Base-by-base conservation (phyloP, 2,113 vertebrate species). In the Proterorhinus semilunaris region DNA sequence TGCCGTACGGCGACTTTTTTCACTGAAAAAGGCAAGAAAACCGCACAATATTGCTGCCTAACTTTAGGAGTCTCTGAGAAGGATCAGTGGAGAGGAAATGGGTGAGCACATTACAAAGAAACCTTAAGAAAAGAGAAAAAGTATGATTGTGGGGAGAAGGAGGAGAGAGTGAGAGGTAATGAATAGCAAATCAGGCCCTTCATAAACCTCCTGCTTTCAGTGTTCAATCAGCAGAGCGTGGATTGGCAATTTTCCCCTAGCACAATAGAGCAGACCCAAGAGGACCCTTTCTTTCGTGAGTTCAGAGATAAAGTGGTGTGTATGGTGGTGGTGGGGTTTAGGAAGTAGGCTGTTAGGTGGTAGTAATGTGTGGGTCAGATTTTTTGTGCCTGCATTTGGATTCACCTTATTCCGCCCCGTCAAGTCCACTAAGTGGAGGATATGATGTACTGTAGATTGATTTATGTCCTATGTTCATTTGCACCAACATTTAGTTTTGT, bases 131-230 rank as follows among this genome's bases (percentile, higher is more conserved):
- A 77, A 82, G 74, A 78, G 84, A 79, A 74, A 75, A 83, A 79
- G 79, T 76, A 75, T 57, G 80, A 88, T 36, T 36, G 72, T 69
- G 81, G 54, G 74, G 76, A 79, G 76, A 78, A 72, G 79, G 68
- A 72, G 62, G 74, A 68, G 75, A 72, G 79, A 80, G 76, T 70
- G 88, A 85, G 81, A 83, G 83, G 80, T 91, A 89, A 89, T 91
- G 90, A 90, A 90, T 90, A 88, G 90, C 83, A 91, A 91, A 92
- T 90, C 88, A 92, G 84, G 81, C 85, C 74, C 83, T 90, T 91
- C 86, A 90, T 88, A 88, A 85, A 89, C 88, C 77, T 81, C 82
- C 83, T 84, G 84, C 89, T 83, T 87, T 85, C 84, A 86, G 74
- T 86, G 90, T 89, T 90, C 90, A 91, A 89, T 91, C 90, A 91